Evolutionary conservation across 2,797 vertebrate species (phyloP).

Genomic region (Betta splendens): DNA sequence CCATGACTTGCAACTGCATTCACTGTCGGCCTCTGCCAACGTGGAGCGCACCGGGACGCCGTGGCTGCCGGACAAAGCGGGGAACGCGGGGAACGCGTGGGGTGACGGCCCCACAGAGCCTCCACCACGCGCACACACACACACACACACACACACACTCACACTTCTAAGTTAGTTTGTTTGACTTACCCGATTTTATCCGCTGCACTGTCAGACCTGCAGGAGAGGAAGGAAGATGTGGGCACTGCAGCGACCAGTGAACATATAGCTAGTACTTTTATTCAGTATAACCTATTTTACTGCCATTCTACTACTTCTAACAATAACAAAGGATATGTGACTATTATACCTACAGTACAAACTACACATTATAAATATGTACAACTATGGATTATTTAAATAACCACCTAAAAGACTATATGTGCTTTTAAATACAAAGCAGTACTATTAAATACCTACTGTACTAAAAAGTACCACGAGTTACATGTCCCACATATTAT

Average conservation of each 20-base stretch:
- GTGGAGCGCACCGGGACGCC: slow-evolving; percentile 73
- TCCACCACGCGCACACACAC: slow-evolving; percentile 8
- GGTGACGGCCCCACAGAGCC: slow-evolving; percentile 46
- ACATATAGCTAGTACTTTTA: not conserved
- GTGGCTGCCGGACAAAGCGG: slow-evolving; percentile 65
- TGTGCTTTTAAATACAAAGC: not conserved
- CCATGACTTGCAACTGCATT: slow-evolving; percentile 83
- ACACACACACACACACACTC: not conserved
- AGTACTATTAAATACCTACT: not conserved
- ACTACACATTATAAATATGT: too few species aligned
- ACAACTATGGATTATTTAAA: not conserved
- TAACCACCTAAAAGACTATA: not conserved
- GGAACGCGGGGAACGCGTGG: slow-evolving; percentile 53
- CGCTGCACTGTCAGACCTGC: slow-evolving; percentile 82
- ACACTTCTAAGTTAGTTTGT: slow-evolving; percentile 1
- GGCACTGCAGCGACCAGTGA: not conserved
- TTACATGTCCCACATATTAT: not conserved
- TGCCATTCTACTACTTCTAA: not conserved
- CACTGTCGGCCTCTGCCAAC: slow-evolving; percentile 65
- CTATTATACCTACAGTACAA: too few species aligned
- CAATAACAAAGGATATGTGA: too few species aligned
- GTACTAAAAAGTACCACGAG: not conserved
- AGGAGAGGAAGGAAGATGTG: slow-evolving; percentile 26
- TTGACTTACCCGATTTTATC: slow-evolving; percentile 81
- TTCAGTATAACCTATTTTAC: not conserved